Evolutionary conservation across 2,888 invertebrate species (phyloP).

Genomic region (Eustalomyia histrio): DNA sequence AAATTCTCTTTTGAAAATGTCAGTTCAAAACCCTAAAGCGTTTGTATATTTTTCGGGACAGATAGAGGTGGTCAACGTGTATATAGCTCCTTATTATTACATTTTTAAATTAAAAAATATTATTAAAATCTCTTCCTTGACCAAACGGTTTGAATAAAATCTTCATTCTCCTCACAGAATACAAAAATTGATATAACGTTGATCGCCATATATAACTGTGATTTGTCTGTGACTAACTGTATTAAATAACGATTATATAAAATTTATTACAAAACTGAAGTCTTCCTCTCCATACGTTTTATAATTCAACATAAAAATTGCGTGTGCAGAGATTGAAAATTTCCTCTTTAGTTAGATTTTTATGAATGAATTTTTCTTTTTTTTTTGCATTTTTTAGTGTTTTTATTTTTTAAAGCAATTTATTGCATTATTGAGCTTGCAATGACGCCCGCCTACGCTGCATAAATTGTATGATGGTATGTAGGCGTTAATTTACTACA

Average conservation of each 20-base stretch:
- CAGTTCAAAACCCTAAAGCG: too few species aligned
- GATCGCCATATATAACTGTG: too few species aligned
- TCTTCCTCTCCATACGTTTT: not conserved
- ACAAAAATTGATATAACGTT: too few species aligned
- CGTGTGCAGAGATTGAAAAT: not conserved
- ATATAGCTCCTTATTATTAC: too few species aligned
- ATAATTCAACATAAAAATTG: not conserved
- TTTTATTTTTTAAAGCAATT: conserved; percentile 28
- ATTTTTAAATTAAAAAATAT: too few species aligned
- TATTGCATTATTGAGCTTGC: conserved; percentile 48
- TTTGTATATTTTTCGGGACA: too few species aligned
- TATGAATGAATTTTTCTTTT: conserved; percentile 46
- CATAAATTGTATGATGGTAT: conserved; percentile 11
- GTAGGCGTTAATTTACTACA: conserved; percentile 56
- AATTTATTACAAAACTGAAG: not conserved
- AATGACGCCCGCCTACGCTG: conserved; percentile 37
- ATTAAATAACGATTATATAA: not conserved
- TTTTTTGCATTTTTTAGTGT: conserved; percentile 1
- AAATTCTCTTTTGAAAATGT: too few species aligned
- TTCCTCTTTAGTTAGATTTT: conserved; percentile 1
- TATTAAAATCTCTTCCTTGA: too few species aligned
- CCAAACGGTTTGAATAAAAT: too few species aligned
- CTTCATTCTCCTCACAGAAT: too few species aligned
- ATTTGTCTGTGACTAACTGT: too few species aligned
- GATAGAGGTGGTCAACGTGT: too few species aligned